phyloP scores from a whole-genome alignment of 2,888 invertebrate genomes.

The Ophioninae sp. region DNA sequence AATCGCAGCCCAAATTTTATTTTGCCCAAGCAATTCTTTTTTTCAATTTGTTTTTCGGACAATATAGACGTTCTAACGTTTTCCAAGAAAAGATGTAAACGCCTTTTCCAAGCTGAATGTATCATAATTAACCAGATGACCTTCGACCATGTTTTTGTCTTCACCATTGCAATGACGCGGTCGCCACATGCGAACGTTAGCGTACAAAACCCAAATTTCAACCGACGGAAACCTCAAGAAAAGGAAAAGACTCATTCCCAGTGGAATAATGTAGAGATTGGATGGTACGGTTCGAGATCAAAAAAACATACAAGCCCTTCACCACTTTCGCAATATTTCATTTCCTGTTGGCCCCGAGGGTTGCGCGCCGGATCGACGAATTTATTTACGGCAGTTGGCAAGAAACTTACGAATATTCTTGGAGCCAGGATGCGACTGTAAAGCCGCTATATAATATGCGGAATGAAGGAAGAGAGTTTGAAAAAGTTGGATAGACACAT shows the following conservation, averaged over 20 bases:
- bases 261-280: neutral
- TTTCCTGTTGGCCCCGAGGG: constrained; percentile 18
- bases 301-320: neutral
- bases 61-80: too few species aligned
- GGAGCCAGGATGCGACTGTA: neutral
- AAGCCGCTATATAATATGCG: neutral
- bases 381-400: constrained; percentile 20
- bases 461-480: constrained; percentile 25
- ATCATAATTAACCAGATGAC: neutral
- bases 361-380: constrained; percentile 14
- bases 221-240: neutral
- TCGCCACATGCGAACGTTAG: neutral
- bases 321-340: constrained; percentile 29
- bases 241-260: neutral
- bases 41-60: too few species aligned
- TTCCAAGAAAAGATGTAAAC: too few species aligned
- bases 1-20: too few species aligned
- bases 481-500: constrained; percentile 12
- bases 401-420: constrained; percentile 27
- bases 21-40: too few species aligned
- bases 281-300: neutral
- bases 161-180: neutral
- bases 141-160: neutral
- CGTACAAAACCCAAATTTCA: neutral
- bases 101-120: too few species aligned